A percentile compares a stretch with the other conserved stretches of the same genome.
Evolutionary conservation across 2,797 vertebrate species (phyloP).

Genomic region (Chromobotia macracanthus): DNA sequence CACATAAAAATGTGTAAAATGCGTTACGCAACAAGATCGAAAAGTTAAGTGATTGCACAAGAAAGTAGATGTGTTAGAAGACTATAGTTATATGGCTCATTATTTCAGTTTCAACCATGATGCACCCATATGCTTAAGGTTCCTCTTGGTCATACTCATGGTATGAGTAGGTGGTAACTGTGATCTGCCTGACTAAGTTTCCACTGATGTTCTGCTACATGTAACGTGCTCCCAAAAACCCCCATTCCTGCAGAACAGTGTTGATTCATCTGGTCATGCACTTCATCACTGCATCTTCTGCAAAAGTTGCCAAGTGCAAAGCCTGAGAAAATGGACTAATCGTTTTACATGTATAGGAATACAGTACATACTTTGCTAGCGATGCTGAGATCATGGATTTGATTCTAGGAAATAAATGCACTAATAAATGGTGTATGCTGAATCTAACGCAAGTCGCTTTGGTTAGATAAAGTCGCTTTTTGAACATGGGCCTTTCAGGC

Average conservation of each 20-base stretch:
- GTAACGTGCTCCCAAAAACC: not conserved
- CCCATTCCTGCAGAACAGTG: not conserved
- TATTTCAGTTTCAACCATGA: not conserved
- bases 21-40: not conserved
- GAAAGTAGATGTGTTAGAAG: not conserved
- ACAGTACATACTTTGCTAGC: not conserved
- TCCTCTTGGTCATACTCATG: not conserved
- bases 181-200: not conserved
- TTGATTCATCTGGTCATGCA: not conserved
- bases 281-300: not conserved
- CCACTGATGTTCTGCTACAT: constrained; percentile 2
- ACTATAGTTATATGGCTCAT: not conserved
- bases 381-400: not conserved
- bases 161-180: not conserved
- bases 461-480: no score
- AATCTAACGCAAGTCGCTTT: not conserved
- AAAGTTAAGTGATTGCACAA: no score
- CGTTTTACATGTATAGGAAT: no score
- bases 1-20: no score
- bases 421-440: not conserved
- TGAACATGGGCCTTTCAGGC: not conserved
- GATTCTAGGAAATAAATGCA: no score
- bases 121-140: not conserved
- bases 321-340: not conserved
- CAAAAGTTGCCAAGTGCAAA: not conserved